phyloP scores from a whole-genome alignment of 2,797 vertebrate genomes.

The Coreius guichenoti region DNA sequence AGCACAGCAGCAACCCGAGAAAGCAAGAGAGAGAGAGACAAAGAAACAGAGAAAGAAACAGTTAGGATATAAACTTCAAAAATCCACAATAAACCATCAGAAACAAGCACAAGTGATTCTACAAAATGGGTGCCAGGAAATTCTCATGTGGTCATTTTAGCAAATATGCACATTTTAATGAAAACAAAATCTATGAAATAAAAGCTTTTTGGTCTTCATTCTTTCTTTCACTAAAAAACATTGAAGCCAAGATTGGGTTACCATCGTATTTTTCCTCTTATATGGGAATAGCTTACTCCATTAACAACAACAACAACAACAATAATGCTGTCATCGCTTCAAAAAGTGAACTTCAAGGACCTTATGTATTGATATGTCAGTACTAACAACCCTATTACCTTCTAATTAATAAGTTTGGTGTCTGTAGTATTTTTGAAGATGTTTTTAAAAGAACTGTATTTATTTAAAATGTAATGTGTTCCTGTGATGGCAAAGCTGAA shows the following conservation, averaged over 20 bases:
- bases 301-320: not conserved
- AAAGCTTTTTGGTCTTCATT: too few relatives aligned
- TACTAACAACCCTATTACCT: not conserved
- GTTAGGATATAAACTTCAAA: conserved; percentile 1
- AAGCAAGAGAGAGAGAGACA: conserved; percentile 37
- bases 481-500: not conserved
- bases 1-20: conserved; percentile 9
- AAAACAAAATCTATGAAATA: not conserved
- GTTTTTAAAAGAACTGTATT: not conserved
- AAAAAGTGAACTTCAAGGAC: not conserved
- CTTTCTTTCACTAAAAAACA: not conserved
- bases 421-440: not conserved
- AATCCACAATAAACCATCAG: conserved; percentile 4
- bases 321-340: not conserved
- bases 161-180: not conserved
- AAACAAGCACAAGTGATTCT: not conserved
- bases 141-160: not conserved
- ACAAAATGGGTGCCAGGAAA: not conserved
- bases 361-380: not conserved
- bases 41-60: not conserved
- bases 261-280: not conserved
- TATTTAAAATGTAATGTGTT: not conserved
- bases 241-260: not conserved
- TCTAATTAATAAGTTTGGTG: not conserved
- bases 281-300: not conserved